Conservation (phyloP, 2,888 invertebrate species). For the Drosophila borealis region DNA sequence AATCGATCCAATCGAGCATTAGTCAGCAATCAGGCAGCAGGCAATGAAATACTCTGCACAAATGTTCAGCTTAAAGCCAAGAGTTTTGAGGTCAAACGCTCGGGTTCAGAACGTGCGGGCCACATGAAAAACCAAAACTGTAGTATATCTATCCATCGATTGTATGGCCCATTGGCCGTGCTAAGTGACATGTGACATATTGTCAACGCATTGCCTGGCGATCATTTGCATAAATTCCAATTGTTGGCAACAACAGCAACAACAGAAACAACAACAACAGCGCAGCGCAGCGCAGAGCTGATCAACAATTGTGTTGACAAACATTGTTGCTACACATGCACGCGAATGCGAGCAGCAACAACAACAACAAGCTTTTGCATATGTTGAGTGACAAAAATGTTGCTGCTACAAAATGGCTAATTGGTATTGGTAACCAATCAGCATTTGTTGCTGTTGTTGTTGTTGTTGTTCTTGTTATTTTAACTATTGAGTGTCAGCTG, state of each 20-base stretch:
- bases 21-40: constrained; percentile 63
- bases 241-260: constrained; percentile 55
- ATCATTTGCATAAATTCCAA: constrained; percentile 82
- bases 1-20: constrained; percentile 63
- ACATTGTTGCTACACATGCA: constrained; percentile 79
- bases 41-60: constrained; percentile 58
- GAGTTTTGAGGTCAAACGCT: constrained; percentile 65
- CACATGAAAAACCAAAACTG: constrained; percentile 57
- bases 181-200: constrained; percentile 82
- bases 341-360: constrained; percentile 43
- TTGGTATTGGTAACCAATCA: constrained; percentile 74
- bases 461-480: constrained; percentile 33
- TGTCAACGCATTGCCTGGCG: constrained; percentile 80
- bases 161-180: constrained; percentile 57
- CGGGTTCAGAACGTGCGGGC: constrained; percentile 72
- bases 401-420: constrained; percentile 79
- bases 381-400: constrained; percentile 75
- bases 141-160: constrained; percentile 49
- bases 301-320: constrained; percentile 75
- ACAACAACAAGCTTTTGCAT: constrained; percentile 38
- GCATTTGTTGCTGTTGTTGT: constrained; percentile 46
- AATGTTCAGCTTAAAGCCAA: constrained; percentile 49
- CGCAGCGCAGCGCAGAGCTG: constrained; percentile 24
- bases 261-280: constrained; percentile 6
- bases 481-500: constrained; percentile 40